These are phyloP conservation scores for Phenganax stokvisi DNA, from an alignment of 92 coral and sea anemone species.

Conservation along the genomic window DNA sequence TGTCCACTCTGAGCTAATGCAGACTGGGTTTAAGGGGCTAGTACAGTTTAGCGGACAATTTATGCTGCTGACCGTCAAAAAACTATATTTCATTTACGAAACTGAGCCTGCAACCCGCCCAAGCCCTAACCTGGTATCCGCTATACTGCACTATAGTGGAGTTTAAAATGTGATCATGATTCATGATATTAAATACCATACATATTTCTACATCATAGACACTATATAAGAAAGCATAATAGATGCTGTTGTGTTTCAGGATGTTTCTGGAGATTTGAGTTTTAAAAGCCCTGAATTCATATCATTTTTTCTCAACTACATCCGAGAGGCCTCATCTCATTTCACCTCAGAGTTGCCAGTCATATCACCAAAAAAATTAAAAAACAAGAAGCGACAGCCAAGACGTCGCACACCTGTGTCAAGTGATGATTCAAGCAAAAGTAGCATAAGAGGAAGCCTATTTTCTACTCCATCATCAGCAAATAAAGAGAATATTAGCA, in stretches of 20 bases:
- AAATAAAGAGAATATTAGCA: neutral
- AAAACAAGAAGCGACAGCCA: conserved; percentile 16
- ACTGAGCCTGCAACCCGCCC: no score
- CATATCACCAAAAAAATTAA: conserved; percentile 64
- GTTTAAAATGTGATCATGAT: no score
- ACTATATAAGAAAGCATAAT: no score
- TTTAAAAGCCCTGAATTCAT: conserved; percentile 58
- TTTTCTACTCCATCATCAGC: conserved; percentile 51
- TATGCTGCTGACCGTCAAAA: no score
- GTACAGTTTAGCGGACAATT: no score
- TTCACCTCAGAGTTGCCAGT: conserved; percentile 65
- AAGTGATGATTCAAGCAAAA: conserved; percentile 25
- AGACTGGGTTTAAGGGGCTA: no score
- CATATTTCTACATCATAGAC: no score
- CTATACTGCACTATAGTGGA: no score
- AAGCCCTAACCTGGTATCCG: no score
- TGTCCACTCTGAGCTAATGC: no score
- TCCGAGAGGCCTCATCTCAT: conserved; percentile 80
- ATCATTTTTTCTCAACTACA: conserved; percentile 81
- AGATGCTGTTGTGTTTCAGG: neutral
- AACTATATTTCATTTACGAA: no score
- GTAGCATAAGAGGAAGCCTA: conserved; percentile 55
- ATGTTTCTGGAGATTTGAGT: neutral
- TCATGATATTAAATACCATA: no score
- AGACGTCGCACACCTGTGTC: conserved; percentile 4